These are phyloP conservation scores for Trachymyrmex septentrionalis DNA, from an alignment of 1,140 invertebrate species.

Conservation along the genomic window DNA sequence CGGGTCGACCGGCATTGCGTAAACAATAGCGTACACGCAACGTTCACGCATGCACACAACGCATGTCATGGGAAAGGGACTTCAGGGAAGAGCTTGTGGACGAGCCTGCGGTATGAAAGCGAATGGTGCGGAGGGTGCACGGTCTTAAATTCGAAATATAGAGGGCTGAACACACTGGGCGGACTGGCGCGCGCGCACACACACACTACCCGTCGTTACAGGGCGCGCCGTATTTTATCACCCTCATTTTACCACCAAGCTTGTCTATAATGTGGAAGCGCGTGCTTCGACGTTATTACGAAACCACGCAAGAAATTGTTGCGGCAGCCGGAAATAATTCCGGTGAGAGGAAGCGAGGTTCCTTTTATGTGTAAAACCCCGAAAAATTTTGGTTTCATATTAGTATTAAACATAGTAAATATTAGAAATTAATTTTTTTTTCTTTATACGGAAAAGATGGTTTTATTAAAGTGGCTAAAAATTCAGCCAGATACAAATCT, in stretches of 20 bases:
- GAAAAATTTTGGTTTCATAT: not conserved
- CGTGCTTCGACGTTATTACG: slow-evolving; percentile 41
- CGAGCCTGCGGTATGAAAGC: not conserved
- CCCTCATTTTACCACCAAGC: slow-evolving; percentile 2
- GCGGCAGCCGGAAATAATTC: slow-evolving; percentile 38
- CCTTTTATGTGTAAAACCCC: not conserved
- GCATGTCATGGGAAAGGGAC: slow-evolving; percentile 68
- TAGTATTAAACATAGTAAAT: not conserved
- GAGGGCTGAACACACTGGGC: slow-evolving; percentile 4
- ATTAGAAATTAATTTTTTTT: not conserved
- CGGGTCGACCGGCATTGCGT: slow-evolving; percentile 77
- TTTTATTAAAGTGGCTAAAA: too few species aligned
- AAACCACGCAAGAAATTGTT: slow-evolving; percentile 27
- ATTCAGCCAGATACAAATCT: too few species aligned
- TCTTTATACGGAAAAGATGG: too few species aligned
- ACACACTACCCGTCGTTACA: not conserved
- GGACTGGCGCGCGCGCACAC: not conserved
- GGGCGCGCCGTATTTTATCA: slow-evolving; percentile 23
- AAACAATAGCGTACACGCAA: slow-evolving; percentile 79
- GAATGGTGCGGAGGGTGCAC: not conserved
- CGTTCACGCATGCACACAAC: slow-evolving; percentile 56
- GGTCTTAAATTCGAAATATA: slow-evolving; percentile 61
- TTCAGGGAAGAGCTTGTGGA: not conserved
- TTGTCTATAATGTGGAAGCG: slow-evolving; percentile 17
- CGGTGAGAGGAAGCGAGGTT: too few species aligned